These are phyloP conservation scores for Gallinago solitaria DNA, from an alignment of 2,797 vertebrate genomes.

Conservation along the genomic window DNA sequence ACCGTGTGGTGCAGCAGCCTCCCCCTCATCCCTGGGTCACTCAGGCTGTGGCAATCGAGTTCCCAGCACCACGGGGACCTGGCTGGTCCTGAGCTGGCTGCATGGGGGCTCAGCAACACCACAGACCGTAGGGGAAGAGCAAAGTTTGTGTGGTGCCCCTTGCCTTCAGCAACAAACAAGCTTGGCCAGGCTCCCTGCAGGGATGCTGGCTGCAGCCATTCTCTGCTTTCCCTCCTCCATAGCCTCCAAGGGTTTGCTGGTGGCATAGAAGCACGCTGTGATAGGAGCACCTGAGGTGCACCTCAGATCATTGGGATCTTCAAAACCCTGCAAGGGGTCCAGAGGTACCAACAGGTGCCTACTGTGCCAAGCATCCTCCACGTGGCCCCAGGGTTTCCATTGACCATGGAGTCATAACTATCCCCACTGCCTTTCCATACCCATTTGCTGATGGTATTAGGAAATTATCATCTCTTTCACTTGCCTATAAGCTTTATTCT, in stretches of 20 bases:
- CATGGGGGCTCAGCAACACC: accelerated
- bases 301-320: background rate
- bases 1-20: accelerated
- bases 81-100: no score
- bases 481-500: background rate
- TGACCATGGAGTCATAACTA: background rate
- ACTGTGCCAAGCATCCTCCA: background rate
- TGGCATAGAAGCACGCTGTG: background rate
- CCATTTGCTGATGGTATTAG: background rate
- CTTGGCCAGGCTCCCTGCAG: accelerated
- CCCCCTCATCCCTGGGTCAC: accelerated
- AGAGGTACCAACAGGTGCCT: background rate
- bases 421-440: accelerated
- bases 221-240: background rate
- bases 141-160: background rate
- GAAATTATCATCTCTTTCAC: background rate
- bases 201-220: background rate
- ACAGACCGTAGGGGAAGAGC: background rate
- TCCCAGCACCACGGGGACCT: accelerated
- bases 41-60: background rate
- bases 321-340: background rate
- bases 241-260: background rate
- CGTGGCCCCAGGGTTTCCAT: accelerated
- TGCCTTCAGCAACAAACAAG: background rate
- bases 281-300: no score